phyloP scores from a whole-genome alignment of 2,888 invertebrate genomes.

The Eueremaeus valkanovi region DNA sequence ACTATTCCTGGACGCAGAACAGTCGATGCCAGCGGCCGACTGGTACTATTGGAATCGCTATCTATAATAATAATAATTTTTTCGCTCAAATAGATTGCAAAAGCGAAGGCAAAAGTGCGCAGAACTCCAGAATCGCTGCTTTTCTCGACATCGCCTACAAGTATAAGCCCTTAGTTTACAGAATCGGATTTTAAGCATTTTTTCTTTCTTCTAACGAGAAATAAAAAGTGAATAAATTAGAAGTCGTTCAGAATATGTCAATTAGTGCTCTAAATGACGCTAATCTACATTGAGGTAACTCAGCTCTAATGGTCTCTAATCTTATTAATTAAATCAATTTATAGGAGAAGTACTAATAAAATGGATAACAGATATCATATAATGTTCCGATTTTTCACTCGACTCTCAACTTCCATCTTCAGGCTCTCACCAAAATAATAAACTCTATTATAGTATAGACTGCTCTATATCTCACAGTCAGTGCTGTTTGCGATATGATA shows the following conservation, averaged over 20 bases:
- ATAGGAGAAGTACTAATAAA: neutral
- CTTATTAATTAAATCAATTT: conserved; percentile 20
- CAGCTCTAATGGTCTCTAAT: conserved; percentile 16
- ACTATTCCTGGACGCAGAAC: conserved; percentile 1
- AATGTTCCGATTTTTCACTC: neutral
- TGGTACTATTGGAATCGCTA: conserved; percentile 6
- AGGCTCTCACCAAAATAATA: neutral
- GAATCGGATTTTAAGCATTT: conserved; percentile 2
- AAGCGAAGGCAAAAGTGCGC: conserved; percentile 1
- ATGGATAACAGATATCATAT: neutral
- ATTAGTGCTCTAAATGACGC: neutral
- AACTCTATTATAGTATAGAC: neutral
- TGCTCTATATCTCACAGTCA: neutral
- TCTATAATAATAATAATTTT: conserved; percentile 26
- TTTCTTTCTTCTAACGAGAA: conserved; percentile 13
- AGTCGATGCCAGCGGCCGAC: conserved; percentile 25
- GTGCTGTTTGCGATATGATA: neutral
- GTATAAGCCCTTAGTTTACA: neutral
- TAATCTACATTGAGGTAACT: conserved; percentile 30
- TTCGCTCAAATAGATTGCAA: conserved; percentile 19
- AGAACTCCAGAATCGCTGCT: neutral
- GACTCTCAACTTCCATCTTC: conserved; percentile 18
- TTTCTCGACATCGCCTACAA: neutral
- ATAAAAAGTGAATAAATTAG: conserved; percentile 25
- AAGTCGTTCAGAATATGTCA: conserved; percentile 22